Percentiles rank a stretch among this genome's conserved stretches.
These are phyloP conservation scores for Papilio protenor DNA, from an alignment of 2,888 invertebrate species.

Conservation along the genomic window DNA sequence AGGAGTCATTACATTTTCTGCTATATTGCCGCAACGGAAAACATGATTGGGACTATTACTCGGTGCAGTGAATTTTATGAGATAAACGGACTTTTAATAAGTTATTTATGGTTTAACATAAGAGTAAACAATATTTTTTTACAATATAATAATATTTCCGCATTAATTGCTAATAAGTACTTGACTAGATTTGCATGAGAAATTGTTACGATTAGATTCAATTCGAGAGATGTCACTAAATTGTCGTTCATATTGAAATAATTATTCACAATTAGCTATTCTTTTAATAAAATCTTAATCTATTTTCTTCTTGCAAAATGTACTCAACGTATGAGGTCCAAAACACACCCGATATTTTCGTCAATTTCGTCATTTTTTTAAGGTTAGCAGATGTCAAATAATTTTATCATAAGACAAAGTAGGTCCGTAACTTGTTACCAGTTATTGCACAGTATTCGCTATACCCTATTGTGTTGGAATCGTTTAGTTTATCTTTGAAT, in stretches of 20 bases:
- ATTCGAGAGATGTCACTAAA: no score
- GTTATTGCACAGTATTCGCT: conserved; percentile 26
- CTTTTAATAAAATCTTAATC: not conserved
- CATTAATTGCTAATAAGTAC: no score
- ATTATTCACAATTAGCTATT: no score
- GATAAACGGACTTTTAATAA: conserved; percentile 18
- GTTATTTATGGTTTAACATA: conserved; percentile 11
- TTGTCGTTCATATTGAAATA: no score
- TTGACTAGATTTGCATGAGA: no score
- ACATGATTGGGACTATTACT: conserved; percentile 35
- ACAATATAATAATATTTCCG: no score
- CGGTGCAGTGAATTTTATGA: conserved; percentile 22
- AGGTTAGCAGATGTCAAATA: not conserved
- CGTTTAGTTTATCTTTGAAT: conserved; percentile 51
- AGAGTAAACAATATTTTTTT: not conserved
- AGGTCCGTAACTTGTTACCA: conserved; percentile 3
- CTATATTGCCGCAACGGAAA: conserved; percentile 38
- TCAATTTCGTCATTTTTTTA: not conserved
- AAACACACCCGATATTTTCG: not conserved
- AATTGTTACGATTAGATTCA: no score
- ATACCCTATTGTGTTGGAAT: conserved; percentile 45
- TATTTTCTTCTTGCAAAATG: not conserved
- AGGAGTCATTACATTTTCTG: conserved; percentile 44
- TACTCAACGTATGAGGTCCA: not conserved
- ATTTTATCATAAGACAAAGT: conserved; percentile 18